A percentile compares a stretch with the other conserved stretches of the same genome.
phyloP scores from a whole-genome alignment of 2,797 vertebrate genomes.

The Poeciliopsis turneri region DNA sequence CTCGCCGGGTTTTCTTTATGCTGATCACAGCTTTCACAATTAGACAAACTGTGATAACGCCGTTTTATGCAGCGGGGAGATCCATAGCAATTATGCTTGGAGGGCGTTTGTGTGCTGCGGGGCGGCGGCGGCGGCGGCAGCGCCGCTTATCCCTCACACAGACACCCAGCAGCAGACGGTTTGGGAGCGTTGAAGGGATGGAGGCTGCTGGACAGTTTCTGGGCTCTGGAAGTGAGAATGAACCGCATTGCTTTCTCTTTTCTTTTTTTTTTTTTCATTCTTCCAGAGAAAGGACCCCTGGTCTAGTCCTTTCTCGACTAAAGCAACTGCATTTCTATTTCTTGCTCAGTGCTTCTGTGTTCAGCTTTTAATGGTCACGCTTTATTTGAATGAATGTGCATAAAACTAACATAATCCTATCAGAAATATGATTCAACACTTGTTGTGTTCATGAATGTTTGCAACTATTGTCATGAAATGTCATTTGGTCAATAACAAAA shows the following conservation, averaged over 20 bases:
- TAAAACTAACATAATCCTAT: too few relatives aligned
- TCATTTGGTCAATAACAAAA: too few relatives aligned
- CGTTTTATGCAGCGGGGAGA: slow-evolving; percentile 69
- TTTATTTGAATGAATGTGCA: too few relatives aligned
- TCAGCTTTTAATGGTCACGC: too few relatives aligned
- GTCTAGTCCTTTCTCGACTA: background rate
- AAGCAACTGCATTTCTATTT: background rate
- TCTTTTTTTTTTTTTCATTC: background rate
- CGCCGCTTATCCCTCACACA: slow-evolving; percentile 32
- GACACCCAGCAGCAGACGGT: slow-evolving; percentile 8
- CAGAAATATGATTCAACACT: too few relatives aligned
- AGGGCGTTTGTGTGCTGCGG: slow-evolving; percentile 70
- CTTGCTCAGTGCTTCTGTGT: background rate
- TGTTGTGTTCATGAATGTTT: too few relatives aligned
- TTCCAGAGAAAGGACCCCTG: background rate
- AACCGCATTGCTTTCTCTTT: slow-evolving; percentile 4
- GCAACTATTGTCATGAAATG: too few relatives aligned
- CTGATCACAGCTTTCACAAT: slow-evolving; percentile 80
- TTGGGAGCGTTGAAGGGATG: slow-evolving; percentile 31
- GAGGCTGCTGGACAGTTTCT: slow-evolving; percentile 27
- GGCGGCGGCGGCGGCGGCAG: slow-evolving; percentile 23
- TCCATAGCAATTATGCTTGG: slow-evolving; percentile 76
- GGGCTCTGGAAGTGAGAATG: background rate
- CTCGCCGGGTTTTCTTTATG: slow-evolving; percentile 47
- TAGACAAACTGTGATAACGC: slow-evolving; percentile 75